Evolutionary conservation across 2,113 vertebrate species (phyloP).

Genomic region (Pterocles gutturalis): DNA sequence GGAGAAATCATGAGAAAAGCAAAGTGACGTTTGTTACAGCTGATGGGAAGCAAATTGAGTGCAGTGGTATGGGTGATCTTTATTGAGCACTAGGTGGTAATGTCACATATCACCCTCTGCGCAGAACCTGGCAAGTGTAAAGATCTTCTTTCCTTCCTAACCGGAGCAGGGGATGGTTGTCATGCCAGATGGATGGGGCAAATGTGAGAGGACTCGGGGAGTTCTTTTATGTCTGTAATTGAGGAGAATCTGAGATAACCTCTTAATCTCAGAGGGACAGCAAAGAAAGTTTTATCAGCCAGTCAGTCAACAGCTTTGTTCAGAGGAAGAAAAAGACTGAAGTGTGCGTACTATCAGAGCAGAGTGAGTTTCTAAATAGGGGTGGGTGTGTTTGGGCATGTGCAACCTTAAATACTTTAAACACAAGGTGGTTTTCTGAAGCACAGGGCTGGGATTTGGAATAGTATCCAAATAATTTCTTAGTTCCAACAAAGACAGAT

Average conservation of each 20-base stretch:
- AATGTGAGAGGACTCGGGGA: neutral
- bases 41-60: slow-evolving; percentile 50
- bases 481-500: neutral
- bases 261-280: slow-evolving; percentile 3
- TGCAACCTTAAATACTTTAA: neutral
- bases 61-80: slow-evolving; percentile 25
- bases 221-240: neutral
- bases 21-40: neutral
- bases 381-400: neutral
- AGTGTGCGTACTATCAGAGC: neutral
- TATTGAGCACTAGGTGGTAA: slow-evolving; percentile 27
- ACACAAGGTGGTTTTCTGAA: neutral
- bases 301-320: neutral
- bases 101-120: slow-evolving; percentile 2
- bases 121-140: neutral
- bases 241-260: slow-evolving; percentile 21
- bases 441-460: neutral
- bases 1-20: neutral
- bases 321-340: neutral
- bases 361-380: neutral
- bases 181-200: neutral
- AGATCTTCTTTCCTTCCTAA: neutral
- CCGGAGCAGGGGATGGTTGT: neutral
- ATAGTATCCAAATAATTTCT: neutral
- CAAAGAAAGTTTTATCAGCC: neutral